These are phyloP conservation scores for Trachurus trachurus DNA, from an alignment of 2,797 vertebrate species.

Conservation along the genomic window DNA sequence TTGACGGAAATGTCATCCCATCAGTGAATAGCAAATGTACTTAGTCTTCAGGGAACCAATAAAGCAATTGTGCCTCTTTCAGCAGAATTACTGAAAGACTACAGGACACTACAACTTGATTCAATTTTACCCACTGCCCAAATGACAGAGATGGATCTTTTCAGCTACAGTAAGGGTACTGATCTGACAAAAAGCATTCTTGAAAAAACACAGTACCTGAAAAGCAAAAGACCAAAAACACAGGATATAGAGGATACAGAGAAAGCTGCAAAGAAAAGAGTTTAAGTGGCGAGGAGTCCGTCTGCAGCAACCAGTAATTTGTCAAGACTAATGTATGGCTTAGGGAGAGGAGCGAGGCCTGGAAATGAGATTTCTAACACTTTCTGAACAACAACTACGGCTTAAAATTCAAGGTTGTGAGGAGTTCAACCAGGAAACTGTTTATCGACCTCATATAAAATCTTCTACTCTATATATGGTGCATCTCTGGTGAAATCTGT, in stretches of 20 bases:
- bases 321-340: constrained; percentile 32
- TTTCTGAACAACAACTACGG: constrained; percentile 30
- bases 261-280: constrained; percentile 65
- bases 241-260: constrained; percentile 57
- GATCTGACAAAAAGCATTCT: constrained; percentile 19
- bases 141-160: constrained; percentile 33
- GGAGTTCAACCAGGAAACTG: constrained; percentile 12
- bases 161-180: constrained; percentile 44
- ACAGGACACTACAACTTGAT: not conserved
- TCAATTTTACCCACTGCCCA: constrained; percentile 8
- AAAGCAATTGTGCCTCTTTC: not conserved
- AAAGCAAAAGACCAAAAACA: constrained; percentile 58
- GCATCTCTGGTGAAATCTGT: constrained; percentile 13
- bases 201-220: constrained; percentile 57
- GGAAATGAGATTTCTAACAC: constrained; percentile 28
- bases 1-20: not conserved
- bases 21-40: not conserved
- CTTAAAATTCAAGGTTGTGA: constrained; percentile 1
- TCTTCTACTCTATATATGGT: constrained; percentile 6
- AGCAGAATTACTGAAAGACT: constrained; percentile 7
- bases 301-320: constrained; percentile 72
- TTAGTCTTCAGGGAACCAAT: constrained; percentile 1
- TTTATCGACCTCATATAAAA: constrained; percentile 16
- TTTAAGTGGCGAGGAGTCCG: constrained; percentile 82
- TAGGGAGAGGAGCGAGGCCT: constrained; percentile 28